Evolutionary conservation across 2,888 invertebrate genomes (phyloP), one percentile per base, ranked within the genome.

Genomic region (Diplolepis rosae): DNA sequence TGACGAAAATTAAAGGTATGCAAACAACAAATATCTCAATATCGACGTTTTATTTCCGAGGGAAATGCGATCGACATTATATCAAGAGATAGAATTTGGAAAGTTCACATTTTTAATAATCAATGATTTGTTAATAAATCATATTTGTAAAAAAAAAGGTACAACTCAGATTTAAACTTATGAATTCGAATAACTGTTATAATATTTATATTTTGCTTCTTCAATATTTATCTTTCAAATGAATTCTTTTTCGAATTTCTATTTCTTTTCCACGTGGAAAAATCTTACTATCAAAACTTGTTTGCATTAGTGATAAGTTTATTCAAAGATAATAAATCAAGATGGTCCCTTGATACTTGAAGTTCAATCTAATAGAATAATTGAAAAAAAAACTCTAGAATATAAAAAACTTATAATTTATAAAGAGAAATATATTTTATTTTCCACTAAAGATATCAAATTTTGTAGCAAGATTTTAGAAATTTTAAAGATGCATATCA

Each of bases 251-350:
- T 9, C 30, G 50, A 27, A 2, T 51, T n/a, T 71, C 13, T 70
- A 7, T 13, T 13, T 15, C 65, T 50, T 35, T 72, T 66, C 68
- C 67, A 42, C 45, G n/a, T 15, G 68, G 48, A 73, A 76, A 70
- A 51, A 65, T 45, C 66, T 71, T 71, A 15, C 27, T 73, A 72
- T 71, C 70, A 68, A 74, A 70, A 71, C 70, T 70, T 74, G 69
- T 42, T 70, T 66, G 74, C 74, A 66, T 69, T 76, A 71, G 69
- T 75, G 70, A 73, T n/a, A n/a, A n/a, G n/a, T n/a, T n/a, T n/a
- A n/a, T 7, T 74, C 66, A 32, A 45, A 71, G 65, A 74, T 72
- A 72, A 76, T 24, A 27, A 39, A 35, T 39, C n/a, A n/a, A 27
- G n/a, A 61, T 39, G 61, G 61, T 61, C 61, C 61, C 61, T n/a